Evolutionary conservation across 2,113 vertebrate genomes (phyloP), one percentile per base, ranked within the genome.

Genomic region (Furnarius figulus): DNA sequence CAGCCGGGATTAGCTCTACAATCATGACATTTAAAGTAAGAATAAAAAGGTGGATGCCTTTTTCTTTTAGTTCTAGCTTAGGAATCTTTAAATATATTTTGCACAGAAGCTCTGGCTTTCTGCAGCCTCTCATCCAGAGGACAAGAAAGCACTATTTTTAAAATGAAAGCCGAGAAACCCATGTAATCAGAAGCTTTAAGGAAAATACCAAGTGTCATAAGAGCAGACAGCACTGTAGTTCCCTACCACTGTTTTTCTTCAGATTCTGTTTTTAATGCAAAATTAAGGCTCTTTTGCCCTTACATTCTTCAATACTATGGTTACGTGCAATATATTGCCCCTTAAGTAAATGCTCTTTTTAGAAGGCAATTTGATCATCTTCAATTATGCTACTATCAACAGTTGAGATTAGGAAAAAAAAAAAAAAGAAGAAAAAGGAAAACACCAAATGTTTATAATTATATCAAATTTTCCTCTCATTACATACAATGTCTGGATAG

Each of bases 81-180:
- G 11, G 25, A 50, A 67, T 83, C 52, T 80, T 80, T 44, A 67
- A 61, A 50, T 67, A 53, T 40, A 58, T 44, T 91, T 84, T 37
- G 46, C n/a, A 11, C 30, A 20, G 58, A 77, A 90, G n/a, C 58
- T 46, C 59, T 40, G 65, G 35, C 39, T 83, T 93, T 83, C 63
- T 58, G 33, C 55, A 87, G 21, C 78, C 46, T 77, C 42, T 63
- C 35, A 91, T 27, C 33, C 68, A 90, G 65, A 85, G 71, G 53
- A 89, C 40, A 75, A 91, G 62, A 87, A 93, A 94, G 78, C 18
- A 73, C 63, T 92, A 83, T 87, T 91, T 95, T 92, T 73, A 91
- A 95, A 94, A 80, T 55, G 89, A 91, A 94, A 96, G 74, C 33
- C 0, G 8, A 94, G 81, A 91, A 95, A 95, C 46, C 33, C 55